These are phyloP conservation scores for Cerceris rybyensis DNA, from an alignment of 2,888 invertebrate species.

Conservation along the genomic window DNA sequence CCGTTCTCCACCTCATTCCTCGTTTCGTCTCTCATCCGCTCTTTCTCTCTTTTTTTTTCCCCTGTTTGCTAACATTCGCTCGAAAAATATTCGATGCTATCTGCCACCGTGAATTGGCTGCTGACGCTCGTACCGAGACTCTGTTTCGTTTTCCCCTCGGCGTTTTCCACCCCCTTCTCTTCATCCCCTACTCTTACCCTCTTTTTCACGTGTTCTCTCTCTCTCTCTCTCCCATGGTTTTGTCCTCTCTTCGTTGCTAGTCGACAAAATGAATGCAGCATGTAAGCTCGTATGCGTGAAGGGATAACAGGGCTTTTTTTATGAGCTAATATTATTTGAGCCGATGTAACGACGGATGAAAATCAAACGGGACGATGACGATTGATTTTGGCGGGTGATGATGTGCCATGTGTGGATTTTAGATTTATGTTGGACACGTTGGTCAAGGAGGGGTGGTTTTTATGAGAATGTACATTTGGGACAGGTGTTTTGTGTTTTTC, in stretches of 20 bases:
- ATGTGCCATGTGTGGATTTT: not conserved
- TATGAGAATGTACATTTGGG: too few species aligned
- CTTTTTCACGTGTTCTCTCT: not conserved
- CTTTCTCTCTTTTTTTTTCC: slow-evolving; percentile 24
- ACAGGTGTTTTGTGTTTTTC: too few species aligned
- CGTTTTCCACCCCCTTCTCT: slow-evolving; percentile 5
- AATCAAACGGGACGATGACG: not conserved
- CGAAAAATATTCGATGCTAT: slow-evolving; percentile 76
- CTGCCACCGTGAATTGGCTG: slow-evolving; percentile 67
- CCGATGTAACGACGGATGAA: not conserved
- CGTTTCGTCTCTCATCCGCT: not conserved
- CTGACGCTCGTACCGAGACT: slow-evolving; percentile 65
- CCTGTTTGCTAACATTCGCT: slow-evolving; percentile 65
- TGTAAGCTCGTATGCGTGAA: slow-evolving; percentile 34
- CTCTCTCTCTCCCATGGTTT: not conserved
- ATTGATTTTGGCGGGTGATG: not conserved
- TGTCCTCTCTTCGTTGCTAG: not conserved
- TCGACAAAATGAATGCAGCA: slow-evolving; percentile 31
- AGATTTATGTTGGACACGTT: not conserved
- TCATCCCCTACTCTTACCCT: not conserved
- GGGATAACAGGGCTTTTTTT: slow-evolving; percentile 31
- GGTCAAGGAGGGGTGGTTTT: too few species aligned
- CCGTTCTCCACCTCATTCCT: not conserved
- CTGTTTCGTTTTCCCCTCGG: slow-evolving; percentile 41
- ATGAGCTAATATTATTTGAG: slow-evolving; percentile 22